Percentiles rank a stretch among this genome's conserved stretches.
phyloP scores from a whole-genome alignment of 1,140 invertebrate species.

The Apocrypta bakeri region DNA sequence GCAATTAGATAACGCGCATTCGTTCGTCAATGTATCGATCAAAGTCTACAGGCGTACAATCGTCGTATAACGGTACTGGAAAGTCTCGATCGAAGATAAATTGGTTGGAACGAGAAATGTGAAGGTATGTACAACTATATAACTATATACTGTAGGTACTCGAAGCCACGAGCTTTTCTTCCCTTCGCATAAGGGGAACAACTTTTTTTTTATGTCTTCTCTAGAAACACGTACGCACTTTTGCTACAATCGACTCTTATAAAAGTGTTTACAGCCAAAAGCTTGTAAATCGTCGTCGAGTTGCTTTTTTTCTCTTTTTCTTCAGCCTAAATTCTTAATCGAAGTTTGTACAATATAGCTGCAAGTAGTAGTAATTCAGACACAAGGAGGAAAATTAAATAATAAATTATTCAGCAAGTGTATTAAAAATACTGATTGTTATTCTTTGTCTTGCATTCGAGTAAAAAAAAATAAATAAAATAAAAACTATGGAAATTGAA shows the following conservation, averaged over 20 bases:
- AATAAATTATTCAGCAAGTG: neutral
- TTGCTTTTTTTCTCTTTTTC: too few species aligned
- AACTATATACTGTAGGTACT: too few species aligned
- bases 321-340: too few species aligned
- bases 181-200: too few species aligned
- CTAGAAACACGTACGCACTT: neutral
- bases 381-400: too few species aligned
- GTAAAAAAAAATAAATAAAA: neutral
- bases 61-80: conserved; percentile 21
- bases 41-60: conserved; percentile 14
- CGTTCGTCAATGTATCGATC: neutral
- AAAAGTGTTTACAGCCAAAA: too few species aligned
- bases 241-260: too few species aligned
- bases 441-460: neutral
- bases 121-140: neutral
- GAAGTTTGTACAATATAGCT: too few species aligned
- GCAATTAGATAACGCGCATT: neutral
- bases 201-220: neutral
- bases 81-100: conserved; percentile 23
- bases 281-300: too few species aligned
- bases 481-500: neutral
- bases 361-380: too few species aligned
- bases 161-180: neutral
- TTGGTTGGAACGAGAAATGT: conserved; percentile 28
- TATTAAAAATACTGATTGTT: neutral